Conservation (phyloP, 1,140 invertebrate species). For the Magallana gigas region DNA sequence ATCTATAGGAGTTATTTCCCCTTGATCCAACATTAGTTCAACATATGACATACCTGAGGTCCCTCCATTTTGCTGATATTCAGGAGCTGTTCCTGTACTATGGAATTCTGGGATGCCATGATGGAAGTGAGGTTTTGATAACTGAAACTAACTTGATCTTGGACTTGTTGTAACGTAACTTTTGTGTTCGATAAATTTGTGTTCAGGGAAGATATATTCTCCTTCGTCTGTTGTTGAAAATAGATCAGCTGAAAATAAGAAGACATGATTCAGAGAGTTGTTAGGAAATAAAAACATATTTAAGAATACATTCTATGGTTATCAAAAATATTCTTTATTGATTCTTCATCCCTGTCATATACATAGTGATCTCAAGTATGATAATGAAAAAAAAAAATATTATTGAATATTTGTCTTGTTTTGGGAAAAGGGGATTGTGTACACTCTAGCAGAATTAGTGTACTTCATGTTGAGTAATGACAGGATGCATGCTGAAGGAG, state of each 20-base stretch:
- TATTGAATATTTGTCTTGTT: neutral
- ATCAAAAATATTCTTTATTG: too few species aligned
- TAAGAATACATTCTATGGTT: too few species aligned
- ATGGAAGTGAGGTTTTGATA: slow-evolving; percentile 44
- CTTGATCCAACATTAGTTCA: neutral
- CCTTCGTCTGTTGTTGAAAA: slow-evolving; percentile 41
- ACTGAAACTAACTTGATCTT: slow-evolving; percentile 37
- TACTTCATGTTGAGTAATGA: neutral
- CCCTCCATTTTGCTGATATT: slow-evolving; percentile 55
- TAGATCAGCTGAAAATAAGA: slow-evolving; percentile 38
- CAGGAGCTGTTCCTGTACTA: slow-evolving; percentile 46
- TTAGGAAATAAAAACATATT: too few species aligned
- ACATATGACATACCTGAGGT: slow-evolving; percentile 38
- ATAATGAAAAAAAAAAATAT: too few species aligned
- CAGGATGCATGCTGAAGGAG: neutral
- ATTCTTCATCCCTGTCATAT: too few species aligned
- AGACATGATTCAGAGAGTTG: neutral
- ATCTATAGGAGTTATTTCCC: neutral
- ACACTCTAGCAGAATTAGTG: neutral
- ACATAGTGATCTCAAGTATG: too few species aligned
- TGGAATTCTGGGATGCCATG: slow-evolving; percentile 35
- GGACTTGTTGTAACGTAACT: neutral
- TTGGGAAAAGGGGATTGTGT: neutral
- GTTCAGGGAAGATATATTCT: slow-evolving; percentile 18
- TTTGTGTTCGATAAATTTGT: slow-evolving; percentile 29